A percentile compares a stretch with the other conserved stretches of the same genome.
Evolutionary conservation across 2,888 invertebrate genomes (phyloP).

Genomic region (Drosophila heteroneura): DNA sequence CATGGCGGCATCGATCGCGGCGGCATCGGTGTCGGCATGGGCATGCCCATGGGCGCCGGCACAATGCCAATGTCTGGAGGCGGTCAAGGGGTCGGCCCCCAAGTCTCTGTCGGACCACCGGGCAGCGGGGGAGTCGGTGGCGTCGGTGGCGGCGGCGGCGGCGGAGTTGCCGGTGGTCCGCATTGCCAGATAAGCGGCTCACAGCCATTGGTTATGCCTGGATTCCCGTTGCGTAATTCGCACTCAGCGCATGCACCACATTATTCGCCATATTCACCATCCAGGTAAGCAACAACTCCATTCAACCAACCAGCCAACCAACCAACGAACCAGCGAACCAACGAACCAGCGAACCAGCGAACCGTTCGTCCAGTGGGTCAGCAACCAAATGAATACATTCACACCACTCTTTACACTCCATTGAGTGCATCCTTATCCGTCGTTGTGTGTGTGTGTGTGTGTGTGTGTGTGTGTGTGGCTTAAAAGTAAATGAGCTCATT

Average conservation of each 20-base stretch:
- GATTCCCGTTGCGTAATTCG: slow-evolving; percentile 91
- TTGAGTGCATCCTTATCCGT: slow-evolving; percentile 10
- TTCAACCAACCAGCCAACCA: neutral
- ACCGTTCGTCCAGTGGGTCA: slow-evolving; percentile 17
- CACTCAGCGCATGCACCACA: slow-evolving; percentile 90
- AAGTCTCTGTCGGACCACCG: slow-evolving; percentile 50
- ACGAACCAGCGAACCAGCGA: neutral
- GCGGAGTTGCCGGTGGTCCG: slow-evolving; percentile 85
- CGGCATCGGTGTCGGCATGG: slow-evolving; percentile 69
- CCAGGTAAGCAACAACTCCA: slow-evolving; percentile 86
- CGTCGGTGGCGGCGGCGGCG: slow-evolving; percentile 66
- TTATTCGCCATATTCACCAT: slow-evolving; percentile 95
- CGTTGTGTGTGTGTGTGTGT: too few species aligned
- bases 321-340: neutral
- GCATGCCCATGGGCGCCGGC: slow-evolving; percentile 76
- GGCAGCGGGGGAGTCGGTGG: slow-evolving; percentile 64
- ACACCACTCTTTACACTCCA: slow-evolving; percentile 15
- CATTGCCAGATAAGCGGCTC: slow-evolving; percentile 90
- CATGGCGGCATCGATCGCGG: slow-evolving; percentile 84
- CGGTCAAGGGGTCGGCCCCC: slow-evolving; percentile 68
- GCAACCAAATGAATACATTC: slow-evolving; percentile 1
- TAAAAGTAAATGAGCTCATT: slow-evolving; percentile 15
- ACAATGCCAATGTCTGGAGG: slow-evolving; percentile 71
- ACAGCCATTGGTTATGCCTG: slow-evolving; percentile 94
- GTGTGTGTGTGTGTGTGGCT: neutral